phyloP scores from a whole-genome alignment of 2,797 vertebrate species.

The Malacoctenus gilli region DNA sequence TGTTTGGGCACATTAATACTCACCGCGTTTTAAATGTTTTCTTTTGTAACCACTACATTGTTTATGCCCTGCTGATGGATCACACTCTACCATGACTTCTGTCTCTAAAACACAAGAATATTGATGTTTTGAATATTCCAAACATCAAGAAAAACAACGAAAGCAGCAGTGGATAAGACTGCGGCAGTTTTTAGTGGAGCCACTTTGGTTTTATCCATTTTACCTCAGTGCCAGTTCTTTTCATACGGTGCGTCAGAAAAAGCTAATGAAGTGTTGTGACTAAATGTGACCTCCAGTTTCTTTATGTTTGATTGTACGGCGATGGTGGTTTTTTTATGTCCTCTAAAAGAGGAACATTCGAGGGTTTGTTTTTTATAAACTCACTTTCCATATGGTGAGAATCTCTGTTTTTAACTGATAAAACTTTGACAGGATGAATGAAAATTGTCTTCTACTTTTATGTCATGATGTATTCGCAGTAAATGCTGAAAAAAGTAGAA shows the following conservation, averaged over 20 bases:
- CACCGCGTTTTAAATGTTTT: conserved; percentile 6
- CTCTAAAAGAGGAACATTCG: conserved; percentile 6
- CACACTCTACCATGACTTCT: neutral
- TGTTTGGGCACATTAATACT: too few relatives aligned
- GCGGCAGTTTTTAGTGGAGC: too few relatives aligned
- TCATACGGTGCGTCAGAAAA: conserved; percentile 17
- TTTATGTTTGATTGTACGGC: conserved; percentile 13
- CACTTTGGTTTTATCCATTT: conserved; percentile 12
- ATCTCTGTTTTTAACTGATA: too few relatives aligned
- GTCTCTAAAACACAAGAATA: neutral
- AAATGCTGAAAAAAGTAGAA: conserved; percentile 33
- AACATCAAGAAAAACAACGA: neutral
- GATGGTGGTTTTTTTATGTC: conserved; percentile 28
- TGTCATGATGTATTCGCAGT: neutral
- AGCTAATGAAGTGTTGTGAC: conserved; percentile 15
- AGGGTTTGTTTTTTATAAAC: conserved; percentile 6
- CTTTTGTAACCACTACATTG: conserved; percentile 41
- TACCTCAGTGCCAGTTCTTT: conserved; percentile 32
- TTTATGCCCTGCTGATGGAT: conserved; percentile 1
- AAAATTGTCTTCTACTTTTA: neutral
- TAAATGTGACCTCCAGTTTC: conserved; percentile 13
- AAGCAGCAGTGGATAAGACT: neutral
- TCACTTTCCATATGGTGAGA: too few relatives aligned
- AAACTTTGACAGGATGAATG: neutral
- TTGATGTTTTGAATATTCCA: neutral